phyloP scores from a whole-genome alignment of 2,797 vertebrate genomes.

The Gobionotothen gibberifrons region DNA sequence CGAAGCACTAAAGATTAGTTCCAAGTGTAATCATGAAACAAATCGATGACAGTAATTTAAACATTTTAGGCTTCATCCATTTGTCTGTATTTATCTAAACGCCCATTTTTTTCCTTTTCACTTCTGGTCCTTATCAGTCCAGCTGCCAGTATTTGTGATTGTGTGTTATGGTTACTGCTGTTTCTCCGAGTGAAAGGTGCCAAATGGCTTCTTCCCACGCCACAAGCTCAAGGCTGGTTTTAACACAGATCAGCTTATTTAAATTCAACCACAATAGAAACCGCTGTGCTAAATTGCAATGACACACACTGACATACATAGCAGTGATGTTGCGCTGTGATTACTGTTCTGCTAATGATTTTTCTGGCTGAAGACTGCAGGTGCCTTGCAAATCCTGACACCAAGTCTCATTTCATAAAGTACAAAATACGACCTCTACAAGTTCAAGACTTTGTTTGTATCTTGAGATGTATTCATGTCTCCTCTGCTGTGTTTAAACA shows the following conservation, averaged over 20 bases:
- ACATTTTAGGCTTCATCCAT: slow-evolving; percentile 27
- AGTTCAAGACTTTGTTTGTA: slow-evolving; percentile 16
- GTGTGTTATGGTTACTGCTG: slow-evolving; percentile 77
- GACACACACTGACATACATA: slow-evolving; percentile 34
- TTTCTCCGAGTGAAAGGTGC: slow-evolving; percentile 43
- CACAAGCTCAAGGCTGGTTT: slow-evolving; percentile 49
- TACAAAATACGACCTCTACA: not conserved
- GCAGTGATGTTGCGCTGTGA: slow-evolving; percentile 16
- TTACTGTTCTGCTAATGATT: slow-evolving; percentile 17
- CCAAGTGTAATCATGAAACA: slow-evolving; percentile 42
- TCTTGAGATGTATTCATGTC: slow-evolving; percentile 27
- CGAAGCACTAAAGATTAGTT: slow-evolving; percentile 14
- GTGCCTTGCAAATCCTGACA: slow-evolving; percentile 43
- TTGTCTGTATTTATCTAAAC: slow-evolving; percentile 36
- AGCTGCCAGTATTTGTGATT: slow-evolving; percentile 72
- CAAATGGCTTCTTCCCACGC: slow-evolving; percentile 64
- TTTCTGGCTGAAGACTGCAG: slow-evolving; percentile 33
- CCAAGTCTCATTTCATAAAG: not conserved
- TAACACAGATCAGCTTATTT: slow-evolving; percentile 33
- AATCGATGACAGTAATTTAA: slow-evolving; percentile 40
- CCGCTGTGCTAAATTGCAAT: slow-evolving; percentile 2
- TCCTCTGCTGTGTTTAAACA: slow-evolving; percentile 33
- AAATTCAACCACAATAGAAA: slow-evolving; percentile 36
- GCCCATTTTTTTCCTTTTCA: slow-evolving; percentile 29
- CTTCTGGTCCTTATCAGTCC: slow-evolving; percentile 60